These are phyloP conservation scores for Bombyx mandarina DNA, from an alignment of 1,140 invertebrate species.

Conservation along the genomic window DNA sequence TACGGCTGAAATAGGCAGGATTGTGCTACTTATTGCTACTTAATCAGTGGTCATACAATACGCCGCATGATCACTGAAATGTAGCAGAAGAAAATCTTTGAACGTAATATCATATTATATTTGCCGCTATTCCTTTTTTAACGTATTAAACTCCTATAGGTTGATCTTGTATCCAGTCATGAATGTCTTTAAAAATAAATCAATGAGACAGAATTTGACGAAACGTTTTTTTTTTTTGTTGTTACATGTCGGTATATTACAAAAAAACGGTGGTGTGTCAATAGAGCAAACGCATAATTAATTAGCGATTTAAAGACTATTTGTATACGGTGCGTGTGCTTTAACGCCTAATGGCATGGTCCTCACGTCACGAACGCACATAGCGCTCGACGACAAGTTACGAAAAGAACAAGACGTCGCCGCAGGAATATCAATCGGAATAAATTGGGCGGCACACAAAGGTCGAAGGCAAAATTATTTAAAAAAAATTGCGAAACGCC, in stretches of 20 bases:
- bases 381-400: slow-evolving; percentile 43
- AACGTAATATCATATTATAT: no score
- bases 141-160: no score
- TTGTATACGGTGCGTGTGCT: slow-evolving; percentile 19
- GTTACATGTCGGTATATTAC: slow-evolving; percentile 1
- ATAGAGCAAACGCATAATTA: slow-evolving; percentile 8
- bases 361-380: slow-evolving; percentile 33
- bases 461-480: slow-evolving; percentile 67
- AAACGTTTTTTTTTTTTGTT: no score
- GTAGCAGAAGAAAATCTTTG: no score
- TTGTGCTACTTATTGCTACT: no score
- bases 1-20: no score
- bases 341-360: slow-evolving; percentile 28
- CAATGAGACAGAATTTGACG: no score
- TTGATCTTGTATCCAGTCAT: no score
- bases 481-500: slow-evolving; percentile 63
- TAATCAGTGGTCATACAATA: no score
- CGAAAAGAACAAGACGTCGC: slow-evolving; percentile 47
- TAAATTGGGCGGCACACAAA: slow-evolving; percentile 62
- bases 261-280: slow-evolving; percentile 3
- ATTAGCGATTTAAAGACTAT: slow-evolving; percentile 21
- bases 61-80: no score
- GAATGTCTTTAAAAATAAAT: no score
- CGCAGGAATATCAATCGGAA: slow-evolving; percentile 62
- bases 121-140: no score